These are phyloP conservation scores for Hippocampus abdominalis DNA, from an alignment of 2,113 vertebrate species.

Conservation along the genomic window DNA sequence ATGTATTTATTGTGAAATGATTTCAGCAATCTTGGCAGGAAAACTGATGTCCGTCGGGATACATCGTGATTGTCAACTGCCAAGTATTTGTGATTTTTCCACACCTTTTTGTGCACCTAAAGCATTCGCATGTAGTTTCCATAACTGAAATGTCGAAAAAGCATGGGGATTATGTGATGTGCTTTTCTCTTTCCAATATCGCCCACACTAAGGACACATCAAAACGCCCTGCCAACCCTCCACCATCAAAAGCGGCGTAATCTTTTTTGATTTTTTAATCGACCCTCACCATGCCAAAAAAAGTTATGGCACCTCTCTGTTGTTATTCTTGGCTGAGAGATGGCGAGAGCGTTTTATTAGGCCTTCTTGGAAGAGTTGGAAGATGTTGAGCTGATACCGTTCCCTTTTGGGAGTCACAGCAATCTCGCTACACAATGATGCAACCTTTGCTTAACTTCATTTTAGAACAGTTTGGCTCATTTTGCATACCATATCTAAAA, in stretches of 20 bases:
- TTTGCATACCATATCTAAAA: background rate
- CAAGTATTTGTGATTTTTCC: background rate
- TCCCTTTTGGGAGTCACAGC: constrained; percentile 33
- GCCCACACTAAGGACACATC: constrained; percentile 9
- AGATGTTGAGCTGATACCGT: constrained; percentile 46
- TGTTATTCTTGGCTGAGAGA: constrained; percentile 45
- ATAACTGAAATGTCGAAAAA: constrained; percentile 1
- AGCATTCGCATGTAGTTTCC: constrained; percentile 9
- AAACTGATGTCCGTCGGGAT: background rate
- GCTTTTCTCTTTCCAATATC: background rate
- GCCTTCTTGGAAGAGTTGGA: constrained; percentile 30
- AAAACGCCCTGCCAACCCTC: constrained; percentile 13
- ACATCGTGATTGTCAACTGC: background rate
- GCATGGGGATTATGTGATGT: too few species aligned
- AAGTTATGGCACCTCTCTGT: constrained; percentile 25
- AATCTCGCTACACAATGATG: constrained; percentile 45
- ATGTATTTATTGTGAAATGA: background rate
- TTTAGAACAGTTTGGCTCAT: background rate
- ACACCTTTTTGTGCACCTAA: constrained; percentile 17
- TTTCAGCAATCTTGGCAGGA: background rate
- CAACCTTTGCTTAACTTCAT: constrained; percentile 11
- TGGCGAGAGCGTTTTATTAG: constrained; percentile 30
- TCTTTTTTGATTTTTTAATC: constrained; percentile 27
- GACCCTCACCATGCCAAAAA: constrained; percentile 21
- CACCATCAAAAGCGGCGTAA: constrained; percentile 26